phyloP scores from a whole-genome alignment of 2,888 invertebrate species.

The Agrochola lychnidis region DNA sequence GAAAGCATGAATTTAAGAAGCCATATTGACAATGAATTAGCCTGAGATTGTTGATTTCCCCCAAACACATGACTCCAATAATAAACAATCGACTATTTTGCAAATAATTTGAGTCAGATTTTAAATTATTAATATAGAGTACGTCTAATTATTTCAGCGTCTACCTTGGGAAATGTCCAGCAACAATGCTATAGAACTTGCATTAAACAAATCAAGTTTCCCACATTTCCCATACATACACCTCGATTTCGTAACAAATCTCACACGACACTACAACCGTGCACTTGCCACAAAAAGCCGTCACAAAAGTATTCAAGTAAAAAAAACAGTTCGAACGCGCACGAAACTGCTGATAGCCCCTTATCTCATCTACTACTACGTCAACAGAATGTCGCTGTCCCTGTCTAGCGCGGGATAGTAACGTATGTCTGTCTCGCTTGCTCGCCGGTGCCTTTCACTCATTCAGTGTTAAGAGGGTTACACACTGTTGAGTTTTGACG shows the following conservation, averaged over 20 bases:
- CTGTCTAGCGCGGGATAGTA: slow-evolving; percentile 72
- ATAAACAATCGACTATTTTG: background rate
- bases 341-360: slow-evolving; percentile 87
- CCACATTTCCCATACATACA: slow-evolving; percentile 16
- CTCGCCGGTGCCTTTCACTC: slow-evolving; percentile 76
- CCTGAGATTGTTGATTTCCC: background rate
- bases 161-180: slow-evolving; percentile 1
- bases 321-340: slow-evolving; percentile 79
- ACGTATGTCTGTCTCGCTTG: slow-evolving; percentile 69
- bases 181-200: background rate
- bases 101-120: background rate
- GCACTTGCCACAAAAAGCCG: slow-evolving; percentile 62
- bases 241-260: slow-evolving; percentile 34
- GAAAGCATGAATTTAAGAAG: background rate
- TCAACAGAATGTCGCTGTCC: slow-evolving; percentile 85
- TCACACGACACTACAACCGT: slow-evolving; percentile 26
- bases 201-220: background rate
- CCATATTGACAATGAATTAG: background rate
- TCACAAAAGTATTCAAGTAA: slow-evolving; percentile 73
- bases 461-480: slow-evolving; percentile 69
- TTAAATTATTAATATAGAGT: background rate
- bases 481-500: slow-evolving; percentile 57
- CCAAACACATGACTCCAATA: too few relatives aligned
- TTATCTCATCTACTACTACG: slow-evolving; percentile 90
- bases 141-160: background rate